Evolutionary conservation across 2,113 vertebrate genomes (phyloP).

Genomic region (Halichoeres trimaculatus): DNA sequence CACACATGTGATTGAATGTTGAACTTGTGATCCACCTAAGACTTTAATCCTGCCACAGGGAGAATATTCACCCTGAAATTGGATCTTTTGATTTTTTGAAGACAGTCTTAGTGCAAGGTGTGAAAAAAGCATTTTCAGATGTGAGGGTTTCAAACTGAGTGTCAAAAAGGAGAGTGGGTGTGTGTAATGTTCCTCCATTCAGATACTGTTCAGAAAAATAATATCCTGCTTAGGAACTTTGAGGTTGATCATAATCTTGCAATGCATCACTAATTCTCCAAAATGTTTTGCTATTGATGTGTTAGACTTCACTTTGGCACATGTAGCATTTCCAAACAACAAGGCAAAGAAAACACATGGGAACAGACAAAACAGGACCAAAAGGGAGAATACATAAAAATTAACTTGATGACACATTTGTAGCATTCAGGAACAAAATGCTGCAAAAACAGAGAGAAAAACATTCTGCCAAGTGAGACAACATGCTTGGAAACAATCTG

Average conservation of each 20-base stretch:
- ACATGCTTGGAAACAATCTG: background rate
- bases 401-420: background rate
- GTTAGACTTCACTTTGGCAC: background rate
- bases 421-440: background rate
- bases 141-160: conserved; percentile 2
- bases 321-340: no score
- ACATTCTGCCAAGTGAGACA: background rate
- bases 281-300: background rate
- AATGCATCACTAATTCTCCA: background rate
- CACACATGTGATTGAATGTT: background rate
- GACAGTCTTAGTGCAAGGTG: conserved; percentile 12
- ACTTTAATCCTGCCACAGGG: conserved; percentile 17
- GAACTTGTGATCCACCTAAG: conserved; percentile 18
- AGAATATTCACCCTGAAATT: conserved; percentile 8
- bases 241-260: background rate
- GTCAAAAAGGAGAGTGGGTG: conserved; percentile 9
- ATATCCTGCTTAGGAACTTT: background rate
- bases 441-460: background rate
- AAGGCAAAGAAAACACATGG: no score
- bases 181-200: background rate
- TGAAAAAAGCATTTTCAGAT: conserved; percentile 15
- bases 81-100: conserved; percentile 25
- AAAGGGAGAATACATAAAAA: no score
- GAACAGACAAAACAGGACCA: no score
- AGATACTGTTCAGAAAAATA: background rate